These are phyloP conservation scores for Columba janthina DNA, from an alignment of 2,113 vertebrate genomes.

Conservation along the genomic window DNA sequence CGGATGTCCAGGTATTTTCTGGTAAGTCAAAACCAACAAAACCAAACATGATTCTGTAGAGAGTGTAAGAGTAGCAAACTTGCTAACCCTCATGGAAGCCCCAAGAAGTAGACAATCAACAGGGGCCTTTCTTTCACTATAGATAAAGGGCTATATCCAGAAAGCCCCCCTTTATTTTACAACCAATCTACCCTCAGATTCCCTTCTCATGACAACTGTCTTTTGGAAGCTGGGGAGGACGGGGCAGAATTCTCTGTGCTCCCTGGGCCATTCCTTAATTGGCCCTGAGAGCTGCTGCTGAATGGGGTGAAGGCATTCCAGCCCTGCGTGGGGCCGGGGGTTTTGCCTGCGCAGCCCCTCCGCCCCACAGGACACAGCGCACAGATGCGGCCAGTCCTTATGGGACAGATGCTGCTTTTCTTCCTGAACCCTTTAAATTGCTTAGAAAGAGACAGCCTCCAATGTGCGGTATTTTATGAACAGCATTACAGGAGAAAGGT, in stretches of 20 bases:
- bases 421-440: neutral
- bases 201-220: neutral
- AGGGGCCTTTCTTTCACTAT: neutral
- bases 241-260: slow-evolving; percentile 35
- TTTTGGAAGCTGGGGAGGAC: neutral
- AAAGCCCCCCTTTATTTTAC: slow-evolving; percentile 18
- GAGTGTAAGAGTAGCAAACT: neutral
- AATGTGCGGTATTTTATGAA: neutral
- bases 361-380: neutral
- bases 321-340: slow-evolving; percentile 17
- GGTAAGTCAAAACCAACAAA: slow-evolving; percentile 80
- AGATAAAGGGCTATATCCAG: neutral
- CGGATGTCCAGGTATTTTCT: slow-evolving; percentile 86
- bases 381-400: rapidly evolving
- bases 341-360: neutral
- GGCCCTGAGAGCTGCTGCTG: neutral
- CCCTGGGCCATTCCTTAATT: slow-evolving; percentile 47
- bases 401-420: neutral
- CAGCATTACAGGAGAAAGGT: neutral
- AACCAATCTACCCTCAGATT: neutral
- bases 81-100: neutral
- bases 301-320: slow-evolving; percentile 34
- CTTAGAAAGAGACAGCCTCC: neutral
- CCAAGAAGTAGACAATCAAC: neutral
- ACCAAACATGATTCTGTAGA: neutral